Evolutionary conservation across 2,888 invertebrate genomes (phyloP).

Genomic region (Cheilosia variabilis): DNA sequence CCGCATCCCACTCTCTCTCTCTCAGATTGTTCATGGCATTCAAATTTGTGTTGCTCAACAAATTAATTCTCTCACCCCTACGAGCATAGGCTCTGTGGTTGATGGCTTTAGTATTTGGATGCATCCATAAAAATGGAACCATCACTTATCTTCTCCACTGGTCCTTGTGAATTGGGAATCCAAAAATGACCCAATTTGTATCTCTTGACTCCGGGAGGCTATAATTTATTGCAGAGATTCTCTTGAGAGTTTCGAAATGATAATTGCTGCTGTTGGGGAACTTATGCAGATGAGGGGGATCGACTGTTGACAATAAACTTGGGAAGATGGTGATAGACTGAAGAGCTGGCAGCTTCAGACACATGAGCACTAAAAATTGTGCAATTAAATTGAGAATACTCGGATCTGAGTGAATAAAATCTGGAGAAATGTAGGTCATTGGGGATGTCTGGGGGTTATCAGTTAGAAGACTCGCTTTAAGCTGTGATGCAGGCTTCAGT

Average conservation of each 20-base stretch:
- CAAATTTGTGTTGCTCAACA: constrained; percentile 19
- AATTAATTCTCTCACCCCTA: constrained; percentile 39
- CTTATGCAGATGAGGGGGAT: constrained; percentile 25
- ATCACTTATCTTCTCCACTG: constrained; percentile 16
- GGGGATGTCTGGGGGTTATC: not conserved
- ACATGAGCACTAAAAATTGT: constrained; percentile 20
- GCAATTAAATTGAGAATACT: constrained; percentile 31
- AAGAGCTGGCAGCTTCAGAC: constrained; percentile 32
- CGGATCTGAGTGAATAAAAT: not conserved
- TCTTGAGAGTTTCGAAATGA: constrained; percentile 47
- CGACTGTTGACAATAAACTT: constrained; percentile 44
- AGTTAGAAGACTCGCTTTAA: no score
- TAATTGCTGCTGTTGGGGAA: constrained; percentile 36
- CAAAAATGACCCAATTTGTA: constrained; percentile 56
- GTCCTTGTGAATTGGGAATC: constrained; percentile 36
- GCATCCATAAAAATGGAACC: constrained; percentile 19
- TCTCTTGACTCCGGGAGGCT: constrained; percentile 31
- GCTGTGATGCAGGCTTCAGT: no score
- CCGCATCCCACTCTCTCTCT: constrained; percentile 7
- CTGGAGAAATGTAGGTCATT: constrained; percentile 3
- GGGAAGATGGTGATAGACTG: constrained; percentile 12
- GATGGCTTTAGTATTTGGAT: constrained; percentile 12
- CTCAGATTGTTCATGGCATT: constrained; percentile 19
- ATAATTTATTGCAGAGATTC: constrained; percentile 61
- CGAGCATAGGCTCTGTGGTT: not conserved